Evolutionary conservation across 2,113 vertebrate genomes (phyloP), one percentile per base, ranked within the genome.

Genomic region (Strix uralensis): DNA sequence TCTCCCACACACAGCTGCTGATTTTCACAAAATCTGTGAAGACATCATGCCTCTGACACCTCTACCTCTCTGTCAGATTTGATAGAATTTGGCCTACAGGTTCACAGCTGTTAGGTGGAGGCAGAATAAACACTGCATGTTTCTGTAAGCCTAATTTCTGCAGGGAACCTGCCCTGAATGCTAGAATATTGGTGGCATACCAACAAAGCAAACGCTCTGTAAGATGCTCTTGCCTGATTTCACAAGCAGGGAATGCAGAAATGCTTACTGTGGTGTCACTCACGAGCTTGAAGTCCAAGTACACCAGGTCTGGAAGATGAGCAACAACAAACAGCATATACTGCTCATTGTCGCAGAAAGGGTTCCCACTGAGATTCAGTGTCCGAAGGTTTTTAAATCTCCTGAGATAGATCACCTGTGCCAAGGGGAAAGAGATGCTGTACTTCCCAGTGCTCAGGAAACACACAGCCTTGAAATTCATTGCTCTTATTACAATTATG

Each of bases 371-470:
- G 10, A 99, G 97, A 86, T 97, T 98, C 92, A 99, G 89, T 0
- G 97, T 96, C 63, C 97, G 97, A 63, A 99, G 80, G 21, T 95
- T 96, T 96, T 98, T 98, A 81, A 99, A 99, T 67, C 77, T 98
- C 85, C 98, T 98, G 46, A 99, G 98, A 85, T 98, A 99, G 83
- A 98, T 88, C 67, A 99, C 88, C 99, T 99, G 69, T 74, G 91
- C 40, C 70, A 11, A 32, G 57, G 26, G 25, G 36, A 88, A 44
- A 91, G 79, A 86, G 71, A 29, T 19, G 30, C 25, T 92, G 72
- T 12, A 13, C 27, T 77, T 59, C 36, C 40, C 36, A 54, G 36
- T 3, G 25, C 73, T 62, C 72, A 38, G 17, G 46, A 86, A 81
- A 54, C 36, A 59, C 26, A 62, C 30, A 75, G 81, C 40, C 69